Conservation (phyloP, 2,113 vertebrate genomes). For the Macquaria australasica region DNA sequence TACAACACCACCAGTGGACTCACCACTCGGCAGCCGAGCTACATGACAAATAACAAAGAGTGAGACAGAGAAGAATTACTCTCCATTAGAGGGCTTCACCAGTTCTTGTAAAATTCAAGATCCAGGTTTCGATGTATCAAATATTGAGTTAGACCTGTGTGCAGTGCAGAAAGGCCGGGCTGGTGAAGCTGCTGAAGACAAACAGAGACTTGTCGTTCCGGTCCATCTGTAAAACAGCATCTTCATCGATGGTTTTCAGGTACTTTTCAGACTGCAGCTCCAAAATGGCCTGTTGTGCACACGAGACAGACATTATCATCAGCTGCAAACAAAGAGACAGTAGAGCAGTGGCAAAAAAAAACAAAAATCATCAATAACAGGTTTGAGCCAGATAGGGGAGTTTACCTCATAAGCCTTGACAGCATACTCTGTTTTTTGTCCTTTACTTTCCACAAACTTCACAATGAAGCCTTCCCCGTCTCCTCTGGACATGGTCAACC, state of each 20-base stretch:
- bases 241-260: constrained; percentile 89
- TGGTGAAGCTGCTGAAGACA: constrained; percentile 92
- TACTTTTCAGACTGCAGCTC: constrained; percentile 95
- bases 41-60: background rate
- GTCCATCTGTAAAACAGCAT: constrained; percentile 85
- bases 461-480: constrained; percentile 88
- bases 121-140: background rate
- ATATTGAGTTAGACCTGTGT: constrained; percentile 84
- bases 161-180: constrained; percentile 90
- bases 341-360: background rate
- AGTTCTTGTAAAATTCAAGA: background rate
- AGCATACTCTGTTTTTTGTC: constrained; percentile 85
- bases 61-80: background rate
- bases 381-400: accelerated
- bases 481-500: constrained; percentile 86
- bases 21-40: constrained; percentile 95
- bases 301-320: constrained; percentile 24
- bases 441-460: constrained; percentile 90
- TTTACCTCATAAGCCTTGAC: constrained; percentile 92
- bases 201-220: constrained; percentile 94
- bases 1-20: constrained; percentile 95
- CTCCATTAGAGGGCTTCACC: background rate
- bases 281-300: constrained; percentile 89
- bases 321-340: constrained; percentile 2
- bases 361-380: background rate